Evolutionary conservation across 2,888 invertebrate species (phyloP), one percentile per base, ranked within the genome.

Genomic region (Agelastica alni): DNA sequence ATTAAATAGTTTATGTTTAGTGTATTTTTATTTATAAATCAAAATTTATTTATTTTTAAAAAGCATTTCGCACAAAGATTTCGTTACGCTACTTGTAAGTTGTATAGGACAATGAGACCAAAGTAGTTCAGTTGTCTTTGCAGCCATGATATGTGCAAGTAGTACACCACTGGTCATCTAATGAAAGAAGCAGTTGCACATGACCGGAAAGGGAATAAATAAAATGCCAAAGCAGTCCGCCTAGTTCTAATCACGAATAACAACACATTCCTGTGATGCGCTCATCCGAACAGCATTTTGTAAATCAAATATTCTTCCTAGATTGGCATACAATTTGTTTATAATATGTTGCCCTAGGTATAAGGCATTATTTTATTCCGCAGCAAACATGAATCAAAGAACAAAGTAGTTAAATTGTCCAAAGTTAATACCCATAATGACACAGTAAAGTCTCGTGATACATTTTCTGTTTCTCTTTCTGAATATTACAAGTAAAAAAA

Each of bases 211-310:
- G 69, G 68, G 68, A 68, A 66, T 67, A 67, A 68, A 67, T 68
- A 64, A 67, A 68, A 68, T 63, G 66, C 64, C 64, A 65, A 66
- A 64, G 66, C 65, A 66, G 67, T 71, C 65, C 72, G 71, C 72
- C 71, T 71, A 71, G 70, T 70, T 69, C 64, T 69, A 70, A 72
- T 72, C 72, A 72, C 70, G 72, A 71, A 71, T 68, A 67, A 67
- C 67, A 65, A 67, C 70, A 65, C 69, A 72, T 72, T 71, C 72
- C 72, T 61, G 58, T 52, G 60, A 65, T 62, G 66, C 72, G 71
- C 56, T 71, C 70, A 70, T 71, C 66, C 72, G 70, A 66, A 60
- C 52, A 34, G 54, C 55, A 51, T 58, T 52, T 54, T 51, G 43
- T 42, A 51, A 57, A 55, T 60, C 51, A 56, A 59, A 51, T 55